phyloP scores from a whole-genome alignment of 2,797 vertebrate species.

The Meda fulgida region DNA sequence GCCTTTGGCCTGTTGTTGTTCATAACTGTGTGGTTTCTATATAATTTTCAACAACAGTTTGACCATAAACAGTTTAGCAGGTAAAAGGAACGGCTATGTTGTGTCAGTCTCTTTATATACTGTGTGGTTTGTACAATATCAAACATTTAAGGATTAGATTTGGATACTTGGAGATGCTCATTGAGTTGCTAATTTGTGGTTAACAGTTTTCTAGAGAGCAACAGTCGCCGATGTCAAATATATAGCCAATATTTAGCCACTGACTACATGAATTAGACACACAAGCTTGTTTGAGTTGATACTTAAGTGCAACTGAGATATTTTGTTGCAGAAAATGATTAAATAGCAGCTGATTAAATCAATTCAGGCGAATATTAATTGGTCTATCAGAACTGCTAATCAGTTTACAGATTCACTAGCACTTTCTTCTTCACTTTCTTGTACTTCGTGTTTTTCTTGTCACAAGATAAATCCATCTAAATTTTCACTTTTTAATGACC shows the following conservation, averaged over 20 bases:
- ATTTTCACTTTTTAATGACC: background rate
- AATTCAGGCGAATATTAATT: background rate
- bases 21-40: slow-evolving; percentile 37
- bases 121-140: background rate
- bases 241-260: too few relatives aligned
- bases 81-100: background rate
- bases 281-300: background rate
- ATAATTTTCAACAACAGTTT: slow-evolving; percentile 32
- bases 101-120: background rate
- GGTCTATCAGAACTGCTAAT: background rate
- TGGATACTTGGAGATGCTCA: background rate
- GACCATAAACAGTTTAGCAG: slow-evolving; percentile 32
- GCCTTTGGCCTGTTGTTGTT: slow-evolving; percentile 44
- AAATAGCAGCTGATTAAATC: background rate
- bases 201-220: background rate
- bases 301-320: background rate
- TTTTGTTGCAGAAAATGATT: background rate
- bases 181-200: background rate
- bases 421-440: background rate
- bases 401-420: background rate
- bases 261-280: background rate
- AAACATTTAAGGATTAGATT: background rate
- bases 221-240: background rate
- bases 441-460: background rate
- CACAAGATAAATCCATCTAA: background rate